Base-by-base conservation (phyloP, 1,140 invertebrate species). In the Aradophagus sp. region DNA sequence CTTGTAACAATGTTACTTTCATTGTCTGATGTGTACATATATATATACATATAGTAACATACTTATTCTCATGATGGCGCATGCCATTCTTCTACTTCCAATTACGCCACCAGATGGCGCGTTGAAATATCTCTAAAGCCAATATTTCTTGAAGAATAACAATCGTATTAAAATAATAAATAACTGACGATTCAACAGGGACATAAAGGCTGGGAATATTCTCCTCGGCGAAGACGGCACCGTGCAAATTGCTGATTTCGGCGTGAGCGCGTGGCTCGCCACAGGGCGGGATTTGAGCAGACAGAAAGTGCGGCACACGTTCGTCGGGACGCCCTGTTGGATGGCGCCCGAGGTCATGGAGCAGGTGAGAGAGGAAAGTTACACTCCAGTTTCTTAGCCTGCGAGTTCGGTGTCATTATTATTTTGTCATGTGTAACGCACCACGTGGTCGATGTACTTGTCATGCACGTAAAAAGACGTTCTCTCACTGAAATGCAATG, bases 301-400 rank as follows among this genome's bases (percentile, higher is more conserved):
- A 5, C 96, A 99, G 84, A 97, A 97, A 39, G 44, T 47, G 16
- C 29, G 44, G 13, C 96, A 99, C 77, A 99, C 97, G 0, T 99
- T 99, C 87, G 97, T 99, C 2, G 97, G 97, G 5, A 98, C 97
- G 4, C 96, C 97, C 0, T 99, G 97, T 82, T 99, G 97, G 97
- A 99, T 99, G 97, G 97, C 97, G n/a, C 97, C 97, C 7, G 98
- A 99, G 89, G 97, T 99, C 58, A 99, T 99, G 97, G 96, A 99
- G 87, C 96, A 98, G 89, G 93, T 93, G 81, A 86, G 84, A 82
- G 81, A 84, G 83, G 84, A 86, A 86, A 86, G 84, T 86, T 85
- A 81, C 83, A 84, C 77, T 86, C 80, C 83, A 80, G 78, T 81
- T 85, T 86, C 82, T 86, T 82, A 83, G 80, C 80, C 80, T 86